phyloP scores from a whole-genome alignment of 2,113 vertebrate genomes.

The Geothlypis trichas region DNA sequence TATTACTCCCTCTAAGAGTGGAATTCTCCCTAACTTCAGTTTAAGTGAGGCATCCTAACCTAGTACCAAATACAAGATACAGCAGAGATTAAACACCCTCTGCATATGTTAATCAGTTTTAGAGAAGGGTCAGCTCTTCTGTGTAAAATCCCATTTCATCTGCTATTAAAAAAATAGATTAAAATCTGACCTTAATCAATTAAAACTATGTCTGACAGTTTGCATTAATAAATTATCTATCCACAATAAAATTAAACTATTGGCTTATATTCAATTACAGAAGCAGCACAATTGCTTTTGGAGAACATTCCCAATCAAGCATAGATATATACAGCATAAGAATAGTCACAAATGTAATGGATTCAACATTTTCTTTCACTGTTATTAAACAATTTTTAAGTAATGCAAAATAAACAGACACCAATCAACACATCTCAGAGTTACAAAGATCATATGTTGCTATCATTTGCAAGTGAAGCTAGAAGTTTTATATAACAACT shows the following conservation, averaged over 20 bases:
- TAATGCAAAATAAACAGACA: background rate
- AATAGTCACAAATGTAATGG: background rate
- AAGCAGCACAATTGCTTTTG: background rate
- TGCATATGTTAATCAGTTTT: background rate
- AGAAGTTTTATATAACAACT: background rate
- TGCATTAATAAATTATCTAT: background rate
- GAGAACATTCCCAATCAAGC: background rate
- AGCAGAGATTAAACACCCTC: background rate
- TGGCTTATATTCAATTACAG: background rate
- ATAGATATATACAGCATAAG: rapidly evolving
- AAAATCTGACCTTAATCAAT: background rate
- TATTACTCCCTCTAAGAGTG: background rate
- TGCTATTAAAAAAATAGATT: background rate
- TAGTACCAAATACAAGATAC: background rate
- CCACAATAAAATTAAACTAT: background rate
- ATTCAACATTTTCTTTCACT: background rate
- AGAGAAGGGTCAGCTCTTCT: background rate
- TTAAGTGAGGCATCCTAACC: background rate
- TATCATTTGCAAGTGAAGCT: background rate
- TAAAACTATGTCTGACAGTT: background rate
- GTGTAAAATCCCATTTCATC: background rate
- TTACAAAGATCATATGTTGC: background rate
- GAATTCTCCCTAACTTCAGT: background rate
- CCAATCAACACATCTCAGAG: background rate
- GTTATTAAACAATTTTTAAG: background rate